Evolutionary conservation across 1,140 invertebrate genomes (phyloP), one percentile per base, ranked within the genome.

Genomic region (Drosophila lacteicornis): DNA sequence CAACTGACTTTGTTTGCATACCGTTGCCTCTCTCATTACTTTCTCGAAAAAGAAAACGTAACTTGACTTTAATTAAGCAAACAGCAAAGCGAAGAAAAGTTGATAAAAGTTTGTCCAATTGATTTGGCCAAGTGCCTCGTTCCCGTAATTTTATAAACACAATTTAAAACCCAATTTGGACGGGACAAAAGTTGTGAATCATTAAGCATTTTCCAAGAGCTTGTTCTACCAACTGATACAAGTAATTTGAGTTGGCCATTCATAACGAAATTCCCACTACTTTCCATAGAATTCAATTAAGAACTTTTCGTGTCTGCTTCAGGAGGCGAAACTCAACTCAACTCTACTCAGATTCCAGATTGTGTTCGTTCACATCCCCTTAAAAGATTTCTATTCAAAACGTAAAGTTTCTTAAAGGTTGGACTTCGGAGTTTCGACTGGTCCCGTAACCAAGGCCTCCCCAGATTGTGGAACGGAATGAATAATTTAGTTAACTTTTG

Each of bases 211-310:
- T 71, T 79, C 49, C 68, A 74, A 33, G 19, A 36, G 62, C 70
- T 38, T 56, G 45, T 71, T 43, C 6, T 50, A 22, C 47, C 27
- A 43, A 62, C 67, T 75, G 85, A 79, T 71, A 81, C 74, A 60
- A 73, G 69, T 38, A 51, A 60, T 87, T 76, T 76, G 66, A 76
- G 70, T 90, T 84, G 71, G 59, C 33, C 63, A 70, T 84, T 90
- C 69, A 88, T 84, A 88, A 88, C 49, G 56, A 83, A 73, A 63
- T 75, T 79, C 75, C 68, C 62, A 75, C 66, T 80, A 65, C 69
- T 82, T 90, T 73, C 47, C 85, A 71, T 68, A 60, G 81, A 88
- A 88, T 88, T 90, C 79, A 90, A 90, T 90, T 90, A 90, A 62
- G 75, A 90, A 88, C 55, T 85, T 88, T 86, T 76, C 22, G 27